These are phyloP conservation scores for Apis florea DNA, from an alignment of 1,140 invertebrate genomes.

Conservation along the genomic window DNA sequence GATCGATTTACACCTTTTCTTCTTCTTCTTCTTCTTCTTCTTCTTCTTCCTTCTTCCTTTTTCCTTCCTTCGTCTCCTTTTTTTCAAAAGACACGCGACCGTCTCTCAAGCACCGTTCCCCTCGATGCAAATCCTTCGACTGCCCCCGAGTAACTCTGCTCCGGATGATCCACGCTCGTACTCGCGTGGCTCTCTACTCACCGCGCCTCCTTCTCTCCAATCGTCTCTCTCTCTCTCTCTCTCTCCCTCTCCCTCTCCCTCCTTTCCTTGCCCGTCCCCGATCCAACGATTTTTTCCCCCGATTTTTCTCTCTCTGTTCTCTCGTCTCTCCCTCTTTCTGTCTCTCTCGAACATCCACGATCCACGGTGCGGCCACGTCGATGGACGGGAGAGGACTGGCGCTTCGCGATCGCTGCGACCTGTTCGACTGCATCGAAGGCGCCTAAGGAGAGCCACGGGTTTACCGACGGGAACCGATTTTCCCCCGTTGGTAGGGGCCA, in stretches of 20 bases:
- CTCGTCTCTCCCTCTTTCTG: conserved; percentile 32
- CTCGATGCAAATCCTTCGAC: conserved; percentile 26
- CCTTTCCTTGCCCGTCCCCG: conserved; percentile 2
- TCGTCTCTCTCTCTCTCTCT: neutral
- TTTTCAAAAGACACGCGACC: neutral
- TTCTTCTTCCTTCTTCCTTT: too few species aligned
- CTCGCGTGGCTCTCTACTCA: neutral
- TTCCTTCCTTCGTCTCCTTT: neutral
- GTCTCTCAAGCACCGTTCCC: neutral
- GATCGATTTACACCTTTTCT: neutral
- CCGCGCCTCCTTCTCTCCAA: neutral
- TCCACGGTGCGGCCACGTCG: conserved; percentile 75
- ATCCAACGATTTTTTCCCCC: neutral
- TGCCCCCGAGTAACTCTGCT: conserved; percentile 12
- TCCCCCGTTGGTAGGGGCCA: conserved; percentile 37
- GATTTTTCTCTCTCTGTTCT: conserved; percentile 34
- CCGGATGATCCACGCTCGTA: conserved; percentile 13
- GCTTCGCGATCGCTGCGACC: conserved; percentile 70
- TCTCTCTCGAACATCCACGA: conserved; percentile 64
- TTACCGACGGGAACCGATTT: conserved; percentile 51
- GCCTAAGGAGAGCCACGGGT: conserved; percentile 44
- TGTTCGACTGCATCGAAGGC: conserved; percentile 70
- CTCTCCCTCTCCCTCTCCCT: conserved; percentile 9
- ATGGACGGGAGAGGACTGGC: conserved; percentile 79
- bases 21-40: too few species aligned